A percentile compares a stretch with the other conserved stretches of the same genome.
phyloP scores from a whole-genome alignment of 1,140 invertebrate species.

The Magallana gigas region DNA sequence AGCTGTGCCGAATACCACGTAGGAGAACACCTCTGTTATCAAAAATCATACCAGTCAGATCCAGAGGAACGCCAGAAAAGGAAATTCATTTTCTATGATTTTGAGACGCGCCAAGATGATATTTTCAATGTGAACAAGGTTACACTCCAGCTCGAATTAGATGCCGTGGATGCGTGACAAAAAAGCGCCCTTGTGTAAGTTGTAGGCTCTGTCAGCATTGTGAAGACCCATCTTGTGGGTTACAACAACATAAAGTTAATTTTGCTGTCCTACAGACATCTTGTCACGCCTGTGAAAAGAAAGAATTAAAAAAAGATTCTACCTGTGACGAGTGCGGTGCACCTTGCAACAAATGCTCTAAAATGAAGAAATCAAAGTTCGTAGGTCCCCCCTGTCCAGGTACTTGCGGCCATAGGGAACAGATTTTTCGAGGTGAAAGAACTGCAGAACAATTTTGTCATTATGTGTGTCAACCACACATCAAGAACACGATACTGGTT shows the following conservation, averaged over 20 bases:
- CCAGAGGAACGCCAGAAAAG: too few relatives aligned
- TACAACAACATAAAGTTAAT: slow-evolving; percentile 51
- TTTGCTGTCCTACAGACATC: slow-evolving; percentile 51
- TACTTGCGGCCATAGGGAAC: slow-evolving; percentile 25
- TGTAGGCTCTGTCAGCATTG: slow-evolving; percentile 48
- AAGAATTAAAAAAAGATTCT: slow-evolving; percentile 40
- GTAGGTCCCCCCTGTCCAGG: slow-evolving; percentile 46
- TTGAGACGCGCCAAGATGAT: background rate
- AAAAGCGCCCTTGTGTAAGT: slow-evolving; percentile 13
- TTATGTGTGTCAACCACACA: slow-evolving; percentile 36
- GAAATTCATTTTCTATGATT: too few relatives aligned
- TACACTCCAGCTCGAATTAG: slow-evolving; percentile 35
- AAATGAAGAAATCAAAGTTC: slow-evolving; percentile 29
- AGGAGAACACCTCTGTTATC: too few relatives aligned
- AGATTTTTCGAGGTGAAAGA: slow-evolving; percentile 19
- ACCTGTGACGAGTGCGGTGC: slow-evolving; percentile 46
- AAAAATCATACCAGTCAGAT: too few relatives aligned
- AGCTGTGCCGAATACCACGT: too few relatives aligned
- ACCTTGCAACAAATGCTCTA: slow-evolving; percentile 48
- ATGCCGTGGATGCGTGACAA: slow-evolving; percentile 27
- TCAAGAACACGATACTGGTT: slow-evolving; percentile 44
- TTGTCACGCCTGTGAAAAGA: slow-evolving; percentile 46
- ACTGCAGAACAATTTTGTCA: slow-evolving; percentile 43
- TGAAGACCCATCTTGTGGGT: slow-evolving; percentile 35
- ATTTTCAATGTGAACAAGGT: slow-evolving; percentile 43